phyloP scores from a whole-genome alignment of 2,113 vertebrate species.

The Miniopterus natalensis region DNA sequence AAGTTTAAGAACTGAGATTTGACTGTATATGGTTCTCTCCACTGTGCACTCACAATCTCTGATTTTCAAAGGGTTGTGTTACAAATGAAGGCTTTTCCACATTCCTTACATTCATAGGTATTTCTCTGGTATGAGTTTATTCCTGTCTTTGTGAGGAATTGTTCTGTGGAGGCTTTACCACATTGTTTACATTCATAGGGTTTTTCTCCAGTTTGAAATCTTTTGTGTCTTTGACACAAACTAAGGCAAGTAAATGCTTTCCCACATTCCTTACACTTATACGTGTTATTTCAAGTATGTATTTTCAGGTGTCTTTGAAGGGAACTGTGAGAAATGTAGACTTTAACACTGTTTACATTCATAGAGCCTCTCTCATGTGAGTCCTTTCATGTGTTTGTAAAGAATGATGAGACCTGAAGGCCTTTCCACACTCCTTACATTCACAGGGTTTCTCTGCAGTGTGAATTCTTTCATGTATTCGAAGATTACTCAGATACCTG shows the following conservation, averaged over 20 bases:
- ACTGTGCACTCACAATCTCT: neutral
- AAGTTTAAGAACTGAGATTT: no score
- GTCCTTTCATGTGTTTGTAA: no score
- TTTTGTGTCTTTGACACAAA: neutral
- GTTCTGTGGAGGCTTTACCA: neutral
- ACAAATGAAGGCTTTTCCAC: neutral
- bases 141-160: neutral
- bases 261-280: neutral
- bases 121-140: neutral
- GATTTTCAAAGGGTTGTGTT: neutral
- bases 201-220: neutral
- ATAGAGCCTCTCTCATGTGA: no score
- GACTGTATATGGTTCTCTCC: neutral
- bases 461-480: no score
- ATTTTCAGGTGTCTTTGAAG: neutral
- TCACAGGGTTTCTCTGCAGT: no score
- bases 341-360: neutral
- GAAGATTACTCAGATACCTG: no score
- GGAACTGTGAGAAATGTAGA: neutral
- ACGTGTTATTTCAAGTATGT: neutral
- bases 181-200: neutral
- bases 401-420: no score
- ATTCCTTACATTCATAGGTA: neutral
- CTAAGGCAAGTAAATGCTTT: neutral
- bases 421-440: no score